A percentile compares a stretch with the other conserved stretches of the same genome.
Evolutionary conservation across 2,797 vertebrate species (phyloP).

Genomic region (Nyctalus aviator): DNA sequence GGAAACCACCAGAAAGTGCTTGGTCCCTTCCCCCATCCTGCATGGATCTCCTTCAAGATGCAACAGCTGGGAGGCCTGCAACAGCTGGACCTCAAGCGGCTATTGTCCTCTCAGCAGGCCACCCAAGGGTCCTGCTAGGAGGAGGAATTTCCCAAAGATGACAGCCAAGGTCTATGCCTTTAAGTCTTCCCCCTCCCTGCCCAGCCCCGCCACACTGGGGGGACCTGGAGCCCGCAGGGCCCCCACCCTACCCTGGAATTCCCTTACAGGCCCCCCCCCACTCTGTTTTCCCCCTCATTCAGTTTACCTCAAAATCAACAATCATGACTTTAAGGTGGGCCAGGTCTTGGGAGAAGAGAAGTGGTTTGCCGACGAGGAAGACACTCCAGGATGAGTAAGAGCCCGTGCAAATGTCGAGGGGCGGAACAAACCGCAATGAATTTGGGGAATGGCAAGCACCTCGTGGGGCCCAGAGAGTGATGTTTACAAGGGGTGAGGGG

Average conservation of each 20-base stretch:
- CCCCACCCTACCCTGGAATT: neutral
- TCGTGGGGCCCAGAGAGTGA: neutral
- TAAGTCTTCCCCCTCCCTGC: neutral
- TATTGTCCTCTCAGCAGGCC: neutral
- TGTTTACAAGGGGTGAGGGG: neutral
- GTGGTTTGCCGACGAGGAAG: neutral
- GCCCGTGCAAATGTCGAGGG: neutral
- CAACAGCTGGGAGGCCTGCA: slow-evolving; percentile 41
- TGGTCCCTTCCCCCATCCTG: neutral
- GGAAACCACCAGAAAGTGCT: slow-evolving; percentile 77
- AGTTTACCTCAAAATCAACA: neutral
- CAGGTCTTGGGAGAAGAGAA: neutral
- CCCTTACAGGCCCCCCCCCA: neutral
- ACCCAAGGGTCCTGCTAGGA: slow-evolving; percentile 14
- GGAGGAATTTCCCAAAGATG: slow-evolving; percentile 72
- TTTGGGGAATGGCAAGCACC: neutral
- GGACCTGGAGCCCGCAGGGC: neutral
- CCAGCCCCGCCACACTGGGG: neutral
- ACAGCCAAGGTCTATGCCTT: slow-evolving; percentile 21
- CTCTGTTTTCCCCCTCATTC: neutral
- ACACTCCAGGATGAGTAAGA: neutral
- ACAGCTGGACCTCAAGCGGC: slow-evolving; percentile 10
- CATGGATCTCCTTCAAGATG: neutral
- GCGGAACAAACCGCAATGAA: neutral
- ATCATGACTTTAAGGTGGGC: neutral